Base-by-base conservation (phyloP, 1,140 invertebrate species). In the Fopius arisanus region DNA sequence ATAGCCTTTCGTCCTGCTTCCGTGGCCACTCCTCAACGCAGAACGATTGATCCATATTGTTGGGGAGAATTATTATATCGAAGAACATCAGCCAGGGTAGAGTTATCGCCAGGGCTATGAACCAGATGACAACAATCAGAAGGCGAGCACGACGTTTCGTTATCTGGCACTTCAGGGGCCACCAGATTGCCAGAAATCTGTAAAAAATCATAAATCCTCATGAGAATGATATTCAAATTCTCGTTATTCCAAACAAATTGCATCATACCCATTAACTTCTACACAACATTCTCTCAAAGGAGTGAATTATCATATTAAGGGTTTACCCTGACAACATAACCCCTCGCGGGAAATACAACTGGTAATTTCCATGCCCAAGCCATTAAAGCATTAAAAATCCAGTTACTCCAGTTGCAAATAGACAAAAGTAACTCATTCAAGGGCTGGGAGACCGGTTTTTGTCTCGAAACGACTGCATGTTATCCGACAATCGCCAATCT, bases 151-250 rank as follows among this genome's bases (percentile, higher is more conserved):
- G 91, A 43, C 92, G 89, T 75, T 95, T 96, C 21, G 96, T 97
- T 84, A 98, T 96, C 86, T 97, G 96, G 76, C 93, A 94, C 83
- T 96, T 95, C 76, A 98, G 85, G 0, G 96, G 96, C 92, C 95
- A 97, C 93, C 96, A 98, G 74, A 98, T 98, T 29, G 96, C 96
- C 75, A 97, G 89, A 84, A 97, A 98, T 89, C 96, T 98, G 92
- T n/a, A 92, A 63, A 43, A 51, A 66, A 6, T 26, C 10, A 41
- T n/a, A 67, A 33, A 37, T n/a, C n/a, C n/a, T n/a, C n/a, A n/a
- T n/a, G n/a, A n/a, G n/a, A n/a, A n/a, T n/a, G n/a, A n/a, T n/a
- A n/a, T n/a, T n/a, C n/a, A n/a, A 59, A 59, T 59, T 23, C 54
- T 59, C 23, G 54, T 59, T 26, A 59, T 26, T 59, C 54, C 54